phyloP scores from a whole-genome alignment of 1,140 invertebrate genomes.

The Euwallacea fornicatus region DNA sequence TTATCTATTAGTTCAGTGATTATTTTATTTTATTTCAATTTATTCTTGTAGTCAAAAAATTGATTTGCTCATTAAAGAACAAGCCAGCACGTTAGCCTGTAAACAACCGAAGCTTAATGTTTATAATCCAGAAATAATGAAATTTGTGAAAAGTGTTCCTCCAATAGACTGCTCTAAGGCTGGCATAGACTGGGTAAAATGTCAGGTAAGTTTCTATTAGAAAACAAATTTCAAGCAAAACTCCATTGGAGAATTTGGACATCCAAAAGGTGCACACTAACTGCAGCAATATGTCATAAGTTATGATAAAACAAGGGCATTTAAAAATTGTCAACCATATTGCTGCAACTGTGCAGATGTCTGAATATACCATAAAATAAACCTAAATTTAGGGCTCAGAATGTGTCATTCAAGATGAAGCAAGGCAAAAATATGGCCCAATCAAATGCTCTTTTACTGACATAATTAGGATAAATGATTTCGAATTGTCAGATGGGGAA shows the following conservation, averaged over 20 bases:
- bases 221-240: background rate
- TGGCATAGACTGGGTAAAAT: conserved; percentile 62
- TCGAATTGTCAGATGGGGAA: conserved; percentile 55
- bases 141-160: conserved; percentile 63
- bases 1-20: no score
- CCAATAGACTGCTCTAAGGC: conserved; percentile 62
- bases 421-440: conserved; percentile 55
- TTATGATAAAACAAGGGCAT: background rate
- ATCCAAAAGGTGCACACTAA: background rate
- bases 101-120: conserved; percentile 67
- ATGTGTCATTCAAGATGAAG: conserved; percentile 58
- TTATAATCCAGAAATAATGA: conserved; percentile 68
- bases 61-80: conserved; percentile 33
- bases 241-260: background rate
- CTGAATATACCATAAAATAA: conserved; percentile 1
- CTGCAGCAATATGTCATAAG: background rate
- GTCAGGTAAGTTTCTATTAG: conserved; percentile 49
- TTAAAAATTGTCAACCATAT: background rate
- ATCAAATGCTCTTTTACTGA: conserved; percentile 63
- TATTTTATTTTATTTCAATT: conserved; percentile 5
- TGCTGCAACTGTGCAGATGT: background rate
- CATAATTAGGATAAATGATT: conserved; percentile 64
- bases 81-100: conserved; percentile 54
- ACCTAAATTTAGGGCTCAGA: conserved; percentile 53
- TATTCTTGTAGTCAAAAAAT: conserved; percentile 41